Evolutionary conservation across 2,113 vertebrate species (phyloP).

Genomic region (Uria aalge): DNA sequence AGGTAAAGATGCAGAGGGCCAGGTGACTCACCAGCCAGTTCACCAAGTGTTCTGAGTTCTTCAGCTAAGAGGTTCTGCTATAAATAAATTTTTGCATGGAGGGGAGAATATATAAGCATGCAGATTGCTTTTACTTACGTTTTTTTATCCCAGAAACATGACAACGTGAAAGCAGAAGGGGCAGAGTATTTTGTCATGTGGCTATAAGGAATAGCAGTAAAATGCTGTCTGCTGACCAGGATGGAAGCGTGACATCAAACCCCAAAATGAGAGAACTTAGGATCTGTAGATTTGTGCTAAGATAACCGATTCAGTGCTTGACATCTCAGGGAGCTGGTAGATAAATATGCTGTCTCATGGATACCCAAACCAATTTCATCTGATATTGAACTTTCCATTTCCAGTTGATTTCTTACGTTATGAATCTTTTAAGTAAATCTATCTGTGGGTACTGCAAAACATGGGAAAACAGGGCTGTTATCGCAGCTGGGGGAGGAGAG

Average conservation of each 20-base stretch:
- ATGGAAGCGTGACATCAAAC: background rate
- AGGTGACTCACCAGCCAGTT: background rate
- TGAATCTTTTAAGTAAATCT: background rate
- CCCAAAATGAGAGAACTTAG: background rate
- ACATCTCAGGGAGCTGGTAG: background rate
- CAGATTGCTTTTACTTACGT: background rate
- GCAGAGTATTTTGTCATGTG: background rate
- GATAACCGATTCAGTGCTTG: background rate
- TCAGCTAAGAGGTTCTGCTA: background rate
- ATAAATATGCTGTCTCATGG: background rate
- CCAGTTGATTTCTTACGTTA: background rate
- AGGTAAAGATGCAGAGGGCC: background rate
- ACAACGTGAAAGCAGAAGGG: background rate
- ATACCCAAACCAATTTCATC: background rate
- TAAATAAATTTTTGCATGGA: background rate
- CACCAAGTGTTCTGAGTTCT: background rate
- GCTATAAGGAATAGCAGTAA: background rate
- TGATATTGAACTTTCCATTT: background rate
- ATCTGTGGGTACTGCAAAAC: background rate
- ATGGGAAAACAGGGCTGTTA: background rate
- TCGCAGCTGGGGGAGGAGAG: background rate
- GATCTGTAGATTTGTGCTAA: background rate
- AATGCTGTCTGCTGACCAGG: background rate
- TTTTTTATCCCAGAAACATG: background rate
- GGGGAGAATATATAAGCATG: background rate